phyloP scores from a whole-genome alignment of 2,797 vertebrate genomes.

The Ciconia nigra region DNA sequence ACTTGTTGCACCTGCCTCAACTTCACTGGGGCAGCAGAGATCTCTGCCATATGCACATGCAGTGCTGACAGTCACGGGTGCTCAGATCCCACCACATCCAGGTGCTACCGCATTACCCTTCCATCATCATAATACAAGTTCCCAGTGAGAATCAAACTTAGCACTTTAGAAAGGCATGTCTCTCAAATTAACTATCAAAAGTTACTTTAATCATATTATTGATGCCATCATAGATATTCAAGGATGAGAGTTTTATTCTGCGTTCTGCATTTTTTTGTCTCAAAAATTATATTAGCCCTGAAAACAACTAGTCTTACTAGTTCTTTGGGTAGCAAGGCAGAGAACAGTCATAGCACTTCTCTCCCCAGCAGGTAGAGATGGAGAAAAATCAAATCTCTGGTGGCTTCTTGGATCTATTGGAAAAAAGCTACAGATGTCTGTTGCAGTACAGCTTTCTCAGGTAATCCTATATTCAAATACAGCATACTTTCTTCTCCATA shows the following conservation, averaged over 20 bases:
- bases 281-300: background rate
- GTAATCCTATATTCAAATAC: background rate
- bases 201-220: background rate
- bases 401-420: background rate
- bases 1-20: background rate
- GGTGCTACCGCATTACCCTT: background rate
- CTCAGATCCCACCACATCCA: background rate
- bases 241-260: background rate
- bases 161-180: background rate
- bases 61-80: background rate
- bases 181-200: background rate
- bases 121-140: background rate
- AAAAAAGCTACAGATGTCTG: background rate
- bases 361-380: background rate
- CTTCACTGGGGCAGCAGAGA: background rate
- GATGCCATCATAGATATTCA: background rate
- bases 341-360: background rate
- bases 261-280: background rate
- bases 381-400: background rate
- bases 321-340: background rate
- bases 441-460: background rate
- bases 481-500: background rate
- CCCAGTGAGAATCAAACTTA: background rate
- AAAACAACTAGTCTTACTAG: background rate
- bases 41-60: rapidly evolving